Conservation (phyloP, 64 coral and sea anemone species). For the Cladopsammia gracilis region DNA sequence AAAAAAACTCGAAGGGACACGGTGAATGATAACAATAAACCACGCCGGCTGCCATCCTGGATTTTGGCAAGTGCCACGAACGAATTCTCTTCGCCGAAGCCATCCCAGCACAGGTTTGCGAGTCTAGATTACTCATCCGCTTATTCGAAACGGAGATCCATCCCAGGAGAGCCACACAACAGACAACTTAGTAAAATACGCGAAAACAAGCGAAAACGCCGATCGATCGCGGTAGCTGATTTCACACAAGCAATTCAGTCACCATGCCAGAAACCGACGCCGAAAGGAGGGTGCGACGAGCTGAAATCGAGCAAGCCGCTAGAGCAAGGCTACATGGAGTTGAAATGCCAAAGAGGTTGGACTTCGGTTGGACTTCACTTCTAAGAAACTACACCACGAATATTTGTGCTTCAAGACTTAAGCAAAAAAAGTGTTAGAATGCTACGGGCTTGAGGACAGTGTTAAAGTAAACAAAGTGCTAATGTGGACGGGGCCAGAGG, state of each 20-base stretch:
- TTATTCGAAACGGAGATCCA: conserved; percentile 65
- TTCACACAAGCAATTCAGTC: conserved; percentile 43
- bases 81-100: conserved; percentile 79
- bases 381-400: conserved; percentile 80
- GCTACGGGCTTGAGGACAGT: conserved; percentile 74
- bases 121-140: conserved; percentile 72
- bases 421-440: conserved; percentile 71
- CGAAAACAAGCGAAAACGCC: conserved; percentile 10
- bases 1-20: conserved; percentile 78
- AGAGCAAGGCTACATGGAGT: conserved; percentile 82
- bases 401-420: conserved; percentile 75
- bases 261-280: conserved; percentile 74
- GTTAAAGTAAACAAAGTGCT: conserved; percentile 77
- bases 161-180: conserved; percentile 38
- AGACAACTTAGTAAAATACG: conserved; percentile 71
- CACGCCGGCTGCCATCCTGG: conserved; percentile 79
- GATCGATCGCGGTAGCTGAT: conserved; percentile 65
- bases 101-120: conserved; percentile 74
- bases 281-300: conserved; percentile 75
- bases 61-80: conserved; percentile 90
- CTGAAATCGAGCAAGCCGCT: conserved; percentile 77
- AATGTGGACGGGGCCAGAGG: conserved; percentile 80
- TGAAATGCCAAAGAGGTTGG: conserved; percentile 84
- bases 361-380: too few species aligned
- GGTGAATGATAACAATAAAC: conserved; percentile 75